Conservation (phyloP, 2,888 invertebrate species). For the Tridacna gigas region DNA sequence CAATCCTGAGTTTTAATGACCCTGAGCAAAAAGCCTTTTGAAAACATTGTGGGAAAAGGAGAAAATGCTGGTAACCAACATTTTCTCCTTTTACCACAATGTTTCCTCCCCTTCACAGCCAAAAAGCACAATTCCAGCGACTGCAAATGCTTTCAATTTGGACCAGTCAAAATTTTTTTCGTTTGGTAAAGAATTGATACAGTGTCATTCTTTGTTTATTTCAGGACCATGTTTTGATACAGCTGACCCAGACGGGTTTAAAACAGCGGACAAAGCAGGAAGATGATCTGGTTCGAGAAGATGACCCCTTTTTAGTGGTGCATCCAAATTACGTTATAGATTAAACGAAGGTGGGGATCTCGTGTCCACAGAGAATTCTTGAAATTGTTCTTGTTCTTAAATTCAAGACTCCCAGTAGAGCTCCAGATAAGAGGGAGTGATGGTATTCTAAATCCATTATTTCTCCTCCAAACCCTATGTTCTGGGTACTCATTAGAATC, state of each 20-base stretch:
- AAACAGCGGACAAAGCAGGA: slow-evolving; percentile 86
- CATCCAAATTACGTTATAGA: slow-evolving; percentile 98
- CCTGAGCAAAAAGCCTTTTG: neutral
- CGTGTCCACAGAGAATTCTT: too few relatives aligned
- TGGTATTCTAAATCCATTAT: too few relatives aligned
- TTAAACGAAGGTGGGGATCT: slow-evolving; percentile 18
- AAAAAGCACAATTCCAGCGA: too few relatives aligned
- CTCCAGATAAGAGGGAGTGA: too few relatives aligned
- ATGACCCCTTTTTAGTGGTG: slow-evolving; percentile 95
- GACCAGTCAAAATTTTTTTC: neutral
- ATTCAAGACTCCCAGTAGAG: too few relatives aligned
- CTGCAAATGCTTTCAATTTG: neutral
- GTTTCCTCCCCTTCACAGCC: too few relatives aligned
- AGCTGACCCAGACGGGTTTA: slow-evolving; percentile 88
- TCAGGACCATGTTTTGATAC: slow-evolving; percentile 94
- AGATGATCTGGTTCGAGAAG: slow-evolving; percentile 85
- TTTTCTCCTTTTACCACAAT: neutral
- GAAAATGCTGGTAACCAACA: neutral
- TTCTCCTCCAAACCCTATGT: too few relatives aligned
- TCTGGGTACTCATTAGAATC: too few relatives aligned
- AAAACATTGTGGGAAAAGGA: neutral
- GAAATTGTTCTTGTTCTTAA: too few relatives aligned
- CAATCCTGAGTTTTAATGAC: too few relatives aligned
- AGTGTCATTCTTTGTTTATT: slow-evolving; percentile 67
- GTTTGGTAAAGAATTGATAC: neutral